A percentile compares a stretch with the other conserved stretches of the same genome.
Evolutionary conservation across 2,113 vertebrate species (phyloP).

Genomic region (Tetraodon nigroviridis): DNA sequence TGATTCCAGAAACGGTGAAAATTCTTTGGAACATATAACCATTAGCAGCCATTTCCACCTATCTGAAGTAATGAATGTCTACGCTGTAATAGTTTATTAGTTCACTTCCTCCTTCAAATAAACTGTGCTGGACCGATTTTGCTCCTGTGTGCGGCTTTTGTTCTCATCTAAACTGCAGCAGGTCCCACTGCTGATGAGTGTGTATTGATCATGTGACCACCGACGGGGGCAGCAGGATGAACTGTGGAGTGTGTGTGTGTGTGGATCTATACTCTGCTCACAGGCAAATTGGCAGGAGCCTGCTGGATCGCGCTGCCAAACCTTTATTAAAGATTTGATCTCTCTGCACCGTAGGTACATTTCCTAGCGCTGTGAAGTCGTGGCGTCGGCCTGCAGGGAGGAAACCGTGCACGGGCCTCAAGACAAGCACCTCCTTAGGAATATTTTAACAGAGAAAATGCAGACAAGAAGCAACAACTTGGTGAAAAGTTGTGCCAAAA

Average conservation of each 20-base stretch:
- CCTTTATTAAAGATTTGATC: slow-evolving; percentile 6
- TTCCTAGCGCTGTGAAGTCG: too few species aligned
- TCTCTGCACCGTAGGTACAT: too few species aligned
- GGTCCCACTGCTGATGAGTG: too few species aligned
- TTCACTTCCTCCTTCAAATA: slow-evolving; percentile 58
- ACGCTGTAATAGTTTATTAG: slow-evolving; percentile 36
- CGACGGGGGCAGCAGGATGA: too few species aligned
- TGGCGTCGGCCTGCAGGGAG: too few species aligned
- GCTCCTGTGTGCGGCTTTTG: not conserved
- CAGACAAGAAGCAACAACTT: not conserved
- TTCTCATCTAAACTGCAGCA: too few species aligned
- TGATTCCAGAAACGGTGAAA: slow-evolving; percentile 57
- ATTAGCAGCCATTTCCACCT: slow-evolving; percentile 41
- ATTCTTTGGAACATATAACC: slow-evolving; percentile 44
- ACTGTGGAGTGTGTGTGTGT: too few species aligned
- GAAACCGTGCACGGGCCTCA: not conserved
- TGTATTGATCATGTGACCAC: too few species aligned
- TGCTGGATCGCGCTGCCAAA: slow-evolving; percentile 20
- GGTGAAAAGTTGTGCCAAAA: too few species aligned
- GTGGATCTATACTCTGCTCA: too few species aligned
- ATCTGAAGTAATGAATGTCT: slow-evolving; percentile 54
- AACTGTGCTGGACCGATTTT: slow-evolving; percentile 35
- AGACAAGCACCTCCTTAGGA: not conserved
- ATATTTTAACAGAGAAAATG: not conserved
- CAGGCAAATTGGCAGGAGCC: not conserved